Evolutionary conservation across 2,888 invertebrate species (phyloP).

Genomic region (Stenurella melanura): DNA sequence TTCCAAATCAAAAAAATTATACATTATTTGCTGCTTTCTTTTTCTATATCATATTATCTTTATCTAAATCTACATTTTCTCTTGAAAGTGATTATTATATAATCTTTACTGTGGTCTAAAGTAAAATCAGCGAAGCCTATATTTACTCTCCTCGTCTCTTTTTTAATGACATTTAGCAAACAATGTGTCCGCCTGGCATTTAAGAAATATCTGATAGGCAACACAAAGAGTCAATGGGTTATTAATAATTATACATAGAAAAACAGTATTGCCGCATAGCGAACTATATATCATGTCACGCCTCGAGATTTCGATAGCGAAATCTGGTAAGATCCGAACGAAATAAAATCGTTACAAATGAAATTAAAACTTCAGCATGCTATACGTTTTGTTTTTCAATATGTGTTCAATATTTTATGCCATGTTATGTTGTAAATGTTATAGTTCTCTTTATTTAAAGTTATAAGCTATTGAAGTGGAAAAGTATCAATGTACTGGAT

Average conservation of each 20-base stretch:
- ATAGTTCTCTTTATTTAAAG: too few relatives aligned
- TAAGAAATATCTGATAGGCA: slow-evolving; percentile 17
- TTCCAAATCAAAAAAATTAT: background rate
- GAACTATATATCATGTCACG: slow-evolving; percentile 7
- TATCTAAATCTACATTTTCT: background rate
- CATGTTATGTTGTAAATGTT: too few relatives aligned
- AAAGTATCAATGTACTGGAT: too few relatives aligned
- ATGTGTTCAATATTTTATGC: too few relatives aligned
- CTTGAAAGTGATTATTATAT: background rate
- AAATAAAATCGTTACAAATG: slow-evolving; percentile 22
- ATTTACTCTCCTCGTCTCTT: background rate
- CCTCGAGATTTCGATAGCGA: slow-evolving; percentile 6
- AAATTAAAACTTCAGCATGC: slow-evolving; percentile 14
- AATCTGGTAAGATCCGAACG: slow-evolving; percentile 12
- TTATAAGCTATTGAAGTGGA: too few relatives aligned
- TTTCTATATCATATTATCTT: background rate
- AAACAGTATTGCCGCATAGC: background rate
- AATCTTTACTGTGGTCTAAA: background rate
- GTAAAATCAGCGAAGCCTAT: background rate
- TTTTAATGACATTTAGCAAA: slow-evolving; percentile 27
- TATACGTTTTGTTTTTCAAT: background rate
- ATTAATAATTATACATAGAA: slow-evolving; percentile 10
- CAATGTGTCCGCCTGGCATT: slow-evolving; percentile 12
- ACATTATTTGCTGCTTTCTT: background rate
- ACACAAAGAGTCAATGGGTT: slow-evolving; percentile 18